Percentiles rank a stretch among this genome's conserved stretches.
Evolutionary conservation across 2,888 invertebrate genomes (phyloP).

Genomic region (Augochlorella aurata): DNA sequence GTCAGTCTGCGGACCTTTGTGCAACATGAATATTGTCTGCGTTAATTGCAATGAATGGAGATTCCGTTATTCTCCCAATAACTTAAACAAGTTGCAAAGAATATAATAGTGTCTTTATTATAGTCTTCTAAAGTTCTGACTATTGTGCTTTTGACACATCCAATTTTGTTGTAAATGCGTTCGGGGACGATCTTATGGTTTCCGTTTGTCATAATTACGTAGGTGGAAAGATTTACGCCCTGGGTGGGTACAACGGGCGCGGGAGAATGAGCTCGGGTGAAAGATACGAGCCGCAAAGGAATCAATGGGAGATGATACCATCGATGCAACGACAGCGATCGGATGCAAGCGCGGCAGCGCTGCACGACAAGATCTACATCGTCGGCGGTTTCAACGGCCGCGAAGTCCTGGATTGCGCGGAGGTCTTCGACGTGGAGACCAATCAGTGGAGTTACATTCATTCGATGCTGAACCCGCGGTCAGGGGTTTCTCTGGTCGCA

Average conservation of each 20-base stretch:
- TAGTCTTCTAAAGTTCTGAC: too few species aligned
- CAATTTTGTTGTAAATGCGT: too few species aligned
- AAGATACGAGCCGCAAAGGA: constrained; percentile 88
- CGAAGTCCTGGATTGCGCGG: constrained; percentile 89
- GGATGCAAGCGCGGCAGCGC: constrained; percentile 89
- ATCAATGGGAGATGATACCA: constrained; percentile 90
- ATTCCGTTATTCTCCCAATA: too few species aligned
- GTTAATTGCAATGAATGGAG: too few species aligned
- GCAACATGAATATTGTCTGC: too few species aligned
- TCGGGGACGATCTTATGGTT: too few species aligned
- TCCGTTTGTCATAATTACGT: not conserved
- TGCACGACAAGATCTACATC: constrained; percentile 89
- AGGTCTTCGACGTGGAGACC: constrained; percentile 87
- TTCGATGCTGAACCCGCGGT: constrained; percentile 88
- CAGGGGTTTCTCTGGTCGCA: constrained; percentile 89
- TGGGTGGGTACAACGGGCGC: constrained; percentile 92
- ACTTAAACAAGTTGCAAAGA: too few species aligned
- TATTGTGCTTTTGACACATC: too few species aligned
- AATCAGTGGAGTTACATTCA: constrained; percentile 89
- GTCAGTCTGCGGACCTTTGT: too few species aligned
- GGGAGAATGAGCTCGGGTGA: constrained; percentile 90
- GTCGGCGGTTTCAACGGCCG: constrained; percentile 92
- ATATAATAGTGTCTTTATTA: too few species aligned
- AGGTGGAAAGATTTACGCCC: constrained; percentile 90
- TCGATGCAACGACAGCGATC: constrained; percentile 90